Conservation (phyloP, 2,113 vertebrate species). For the Dasyornis broadbenti region DNA sequence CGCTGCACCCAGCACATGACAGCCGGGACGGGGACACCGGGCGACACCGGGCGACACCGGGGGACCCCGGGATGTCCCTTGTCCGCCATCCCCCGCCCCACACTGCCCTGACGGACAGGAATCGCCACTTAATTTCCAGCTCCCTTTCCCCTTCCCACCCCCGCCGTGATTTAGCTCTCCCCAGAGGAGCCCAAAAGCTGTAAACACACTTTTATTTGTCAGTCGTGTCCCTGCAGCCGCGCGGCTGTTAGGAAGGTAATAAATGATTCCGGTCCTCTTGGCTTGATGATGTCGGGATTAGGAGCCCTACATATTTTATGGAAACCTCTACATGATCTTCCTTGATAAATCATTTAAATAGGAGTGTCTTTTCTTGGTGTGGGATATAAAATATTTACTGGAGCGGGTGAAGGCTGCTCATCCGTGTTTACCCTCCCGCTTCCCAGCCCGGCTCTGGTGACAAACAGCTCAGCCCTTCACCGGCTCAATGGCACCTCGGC, state of each 20-base stretch:
- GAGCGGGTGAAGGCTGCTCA: slow-evolving; percentile 17
- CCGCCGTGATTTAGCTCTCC: slow-evolving; percentile 43
- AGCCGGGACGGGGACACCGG: fast-evolving
- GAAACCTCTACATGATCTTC: slow-evolving; percentile 59
- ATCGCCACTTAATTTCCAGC: background rate
- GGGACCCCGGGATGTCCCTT: fast-evolving
- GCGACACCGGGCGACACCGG: background rate
- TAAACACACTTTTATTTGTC: slow-evolving; percentile 63
- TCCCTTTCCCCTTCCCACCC: background rate
- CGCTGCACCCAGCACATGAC: fast-evolving
- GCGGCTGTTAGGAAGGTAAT: slow-evolving; percentile 46
- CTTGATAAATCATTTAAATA: slow-evolving; percentile 67
- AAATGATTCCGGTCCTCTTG: slow-evolving; percentile 47
- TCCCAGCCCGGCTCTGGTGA: background rate
- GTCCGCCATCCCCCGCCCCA: fast-evolving
- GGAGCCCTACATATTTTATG: slow-evolving; percentile 69
- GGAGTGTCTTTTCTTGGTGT: slow-evolving; percentile 52
- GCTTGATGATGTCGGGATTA: slow-evolving; percentile 65
- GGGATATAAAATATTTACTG: slow-evolving; percentile 56
- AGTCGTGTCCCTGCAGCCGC: slow-evolving; percentile 16
- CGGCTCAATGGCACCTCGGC: background rate
- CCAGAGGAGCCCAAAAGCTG: slow-evolving; percentile 28
- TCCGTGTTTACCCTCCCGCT: slow-evolving; percentile 27
- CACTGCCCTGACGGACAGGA: fast-evolving
- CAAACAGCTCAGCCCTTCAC: background rate